These are phyloP conservation scores for Perizoma flavofasciatum DNA, from an alignment of 2,888 invertebrate genomes.

Conservation along the genomic window DNA sequence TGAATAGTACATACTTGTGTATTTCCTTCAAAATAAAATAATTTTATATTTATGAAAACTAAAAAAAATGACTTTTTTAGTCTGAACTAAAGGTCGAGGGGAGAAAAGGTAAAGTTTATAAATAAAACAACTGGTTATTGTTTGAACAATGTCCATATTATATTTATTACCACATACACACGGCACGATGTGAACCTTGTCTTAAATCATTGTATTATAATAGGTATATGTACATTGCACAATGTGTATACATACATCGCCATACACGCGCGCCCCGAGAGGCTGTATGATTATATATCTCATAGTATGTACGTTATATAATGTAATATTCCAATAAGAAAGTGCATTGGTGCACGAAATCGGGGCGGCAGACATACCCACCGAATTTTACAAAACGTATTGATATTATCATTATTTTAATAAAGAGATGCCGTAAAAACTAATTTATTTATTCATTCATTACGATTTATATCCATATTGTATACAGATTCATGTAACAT, in stretches of 20 bases:
- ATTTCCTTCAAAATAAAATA: too few relatives aligned
- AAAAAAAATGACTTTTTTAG: too few relatives aligned
- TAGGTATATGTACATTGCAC: slow-evolving; percentile 90
- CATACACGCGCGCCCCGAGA: slow-evolving; percentile 87
- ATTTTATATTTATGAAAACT: too few relatives aligned
- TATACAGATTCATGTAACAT: slow-evolving; percentile 87
- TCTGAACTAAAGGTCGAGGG: slow-evolving; percentile 4
- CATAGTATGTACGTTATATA: slow-evolving; percentile 84
- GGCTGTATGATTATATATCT: slow-evolving; percentile 84
- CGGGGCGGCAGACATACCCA: slow-evolving; percentile 80
- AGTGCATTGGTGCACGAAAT: slow-evolving; percentile 84
- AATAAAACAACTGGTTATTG: slow-evolving; percentile 84
- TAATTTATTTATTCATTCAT: slow-evolving; percentile 82
- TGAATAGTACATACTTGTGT: too few relatives aligned
- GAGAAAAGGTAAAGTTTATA: slow-evolving; percentile 39
- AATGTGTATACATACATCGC: slow-evolving; percentile 87
- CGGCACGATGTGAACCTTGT: slow-evolving; percentile 96
- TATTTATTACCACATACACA: slow-evolving; percentile 95
- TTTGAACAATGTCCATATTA: slow-evolving; percentile 95
- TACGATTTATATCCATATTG: slow-evolving; percentile 84
- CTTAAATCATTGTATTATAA: slow-evolving; percentile 89
- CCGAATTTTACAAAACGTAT: slow-evolving; percentile 82
- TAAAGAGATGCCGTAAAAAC: slow-evolving; percentile 84
- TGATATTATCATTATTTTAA: slow-evolving; percentile 83
- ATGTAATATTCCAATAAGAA: slow-evolving; percentile 84